Conservation (phyloP, 2,797 vertebrate genomes). For the Balearica regulorum region DNA sequence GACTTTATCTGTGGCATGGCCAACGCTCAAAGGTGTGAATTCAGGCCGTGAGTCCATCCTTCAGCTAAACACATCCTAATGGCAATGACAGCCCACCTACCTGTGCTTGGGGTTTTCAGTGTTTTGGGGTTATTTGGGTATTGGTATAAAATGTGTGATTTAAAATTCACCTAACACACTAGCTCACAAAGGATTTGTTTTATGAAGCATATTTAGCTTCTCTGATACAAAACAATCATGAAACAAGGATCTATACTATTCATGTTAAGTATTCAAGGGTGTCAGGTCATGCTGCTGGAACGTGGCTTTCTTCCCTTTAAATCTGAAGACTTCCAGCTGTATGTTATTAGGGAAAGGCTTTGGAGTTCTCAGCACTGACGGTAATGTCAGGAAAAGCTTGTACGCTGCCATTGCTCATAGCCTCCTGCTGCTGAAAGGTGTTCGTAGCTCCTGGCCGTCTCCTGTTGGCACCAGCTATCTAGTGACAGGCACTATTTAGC, state of each 20-base stretch:
- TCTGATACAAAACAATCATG: rapidly evolving
- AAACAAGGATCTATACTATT: not conserved
- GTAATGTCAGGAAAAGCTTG: not conserved
- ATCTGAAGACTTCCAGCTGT: not conserved
- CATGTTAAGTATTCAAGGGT: not conserved
- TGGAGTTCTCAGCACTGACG: not conserved
- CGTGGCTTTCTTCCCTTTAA: not conserved
- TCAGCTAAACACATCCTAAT: not conserved
- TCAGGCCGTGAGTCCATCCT: rapidly evolving
- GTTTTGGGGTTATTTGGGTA: not conserved
- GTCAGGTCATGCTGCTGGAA: not conserved
- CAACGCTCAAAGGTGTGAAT: not conserved
- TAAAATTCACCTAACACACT: not conserved
- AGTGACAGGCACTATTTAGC: not conserved
- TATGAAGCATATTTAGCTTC: not conserved
- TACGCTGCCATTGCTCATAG: not conserved
- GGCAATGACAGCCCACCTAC: not conserved
- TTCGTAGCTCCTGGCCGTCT: not conserved
- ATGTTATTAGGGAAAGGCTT: not conserved
- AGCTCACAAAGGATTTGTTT: not conserved
- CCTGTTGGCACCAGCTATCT: not conserved
- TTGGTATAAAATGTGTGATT: not conserved
- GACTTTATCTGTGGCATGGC: not conserved
- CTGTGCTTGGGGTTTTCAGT: not conserved
- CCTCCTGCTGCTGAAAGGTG: not conserved